A percentile compares a stretch with the other conserved stretches of the same genome.
These are phyloP conservation scores for Phyllotreta cruciferae DNA, from an alignment of 2,888 invertebrate genomes.

Conservation along the genomic window DNA sequence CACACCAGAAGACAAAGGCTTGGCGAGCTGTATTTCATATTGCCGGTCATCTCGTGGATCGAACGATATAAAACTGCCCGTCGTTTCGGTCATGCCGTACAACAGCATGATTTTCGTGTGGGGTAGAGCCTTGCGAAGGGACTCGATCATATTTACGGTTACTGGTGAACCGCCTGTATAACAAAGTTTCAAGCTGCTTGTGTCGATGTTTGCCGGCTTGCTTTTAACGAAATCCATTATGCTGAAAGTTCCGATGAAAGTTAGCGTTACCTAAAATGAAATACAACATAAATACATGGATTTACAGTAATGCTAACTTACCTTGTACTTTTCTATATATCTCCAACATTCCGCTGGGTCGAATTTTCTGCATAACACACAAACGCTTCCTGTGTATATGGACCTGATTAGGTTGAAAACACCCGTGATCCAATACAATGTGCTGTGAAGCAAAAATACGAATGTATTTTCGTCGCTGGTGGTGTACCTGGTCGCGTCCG, in stretches of 20 bases:
- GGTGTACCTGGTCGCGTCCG: neutral
- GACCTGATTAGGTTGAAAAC: neutral
- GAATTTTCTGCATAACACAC: slow-evolving; percentile 28
- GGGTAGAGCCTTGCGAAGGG: neutral
- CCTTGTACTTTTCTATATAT: slow-evolving; percentile 37
- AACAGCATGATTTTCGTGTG: neutral
- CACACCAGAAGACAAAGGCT: too few species aligned
- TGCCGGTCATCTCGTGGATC: neutral
- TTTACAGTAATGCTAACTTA: neutral
- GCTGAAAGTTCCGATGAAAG: neutral
- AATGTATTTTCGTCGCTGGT: neutral
- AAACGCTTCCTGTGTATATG: slow-evolving; percentile 18
- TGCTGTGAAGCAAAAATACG: slow-evolving; percentile 19
- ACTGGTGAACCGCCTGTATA: neutral
- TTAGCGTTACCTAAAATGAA: neutral
- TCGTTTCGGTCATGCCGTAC: slow-evolving; percentile 2
- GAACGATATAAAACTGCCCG: neutral
- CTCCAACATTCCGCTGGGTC: slow-evolving; percentile 27
- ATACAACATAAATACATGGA: neutral
- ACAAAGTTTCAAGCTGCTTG: neutral
- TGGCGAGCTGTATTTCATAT: too few species aligned
- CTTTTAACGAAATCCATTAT: neutral
- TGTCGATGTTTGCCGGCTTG: neutral
- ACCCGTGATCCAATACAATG: slow-evolving; percentile 32
- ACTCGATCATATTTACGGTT: slow-evolving; percentile 2